Evolutionary conservation across 1,140 invertebrate genomes (phyloP).

Genomic region (Zaprionus tsacasi): DNA sequence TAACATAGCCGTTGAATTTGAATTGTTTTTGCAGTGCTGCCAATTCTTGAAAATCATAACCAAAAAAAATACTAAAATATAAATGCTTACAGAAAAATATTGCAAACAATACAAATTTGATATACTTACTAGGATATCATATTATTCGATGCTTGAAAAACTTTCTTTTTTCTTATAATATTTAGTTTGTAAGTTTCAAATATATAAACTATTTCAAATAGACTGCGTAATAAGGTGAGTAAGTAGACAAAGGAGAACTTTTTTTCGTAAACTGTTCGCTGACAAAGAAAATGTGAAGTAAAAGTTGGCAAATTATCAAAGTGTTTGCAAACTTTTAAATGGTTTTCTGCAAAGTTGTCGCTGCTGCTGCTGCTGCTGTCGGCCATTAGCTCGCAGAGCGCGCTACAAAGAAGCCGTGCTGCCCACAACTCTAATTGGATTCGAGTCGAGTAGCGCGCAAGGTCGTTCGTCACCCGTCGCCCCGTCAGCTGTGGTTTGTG

Average conservation of each 20-base stretch:
- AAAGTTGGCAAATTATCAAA: conserved; percentile 50
- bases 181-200: too few relatives aligned
- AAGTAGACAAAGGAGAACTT: not conserved
- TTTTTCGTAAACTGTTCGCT: conserved; percentile 30
- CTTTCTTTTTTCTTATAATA: too few relatives aligned
- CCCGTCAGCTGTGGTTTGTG: not conserved
- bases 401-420: conserved; percentile 60
- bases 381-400: conserved; percentile 63
- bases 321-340: conserved; percentile 54
- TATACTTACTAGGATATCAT: too few relatives aligned
- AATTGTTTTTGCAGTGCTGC: not conserved
- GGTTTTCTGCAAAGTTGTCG: conserved; percentile 35
- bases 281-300: conserved; percentile 5
- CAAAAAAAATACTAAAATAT: too few relatives aligned
- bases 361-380: conserved; percentile 15
- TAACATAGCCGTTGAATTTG: not conserved
- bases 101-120: too few relatives aligned
- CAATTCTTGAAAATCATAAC: too few relatives aligned
- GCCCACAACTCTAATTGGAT: conserved; percentile 67
- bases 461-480: not conserved
- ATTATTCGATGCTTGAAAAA: too few relatives aligned
- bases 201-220: not conserved
- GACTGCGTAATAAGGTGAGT: not conserved
- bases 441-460: not conserved
- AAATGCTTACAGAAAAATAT: too few relatives aligned